Evolutionary conservation across 2,888 invertebrate species (phyloP).

Genomic region (Dryocosmus kuriphilus): DNA sequence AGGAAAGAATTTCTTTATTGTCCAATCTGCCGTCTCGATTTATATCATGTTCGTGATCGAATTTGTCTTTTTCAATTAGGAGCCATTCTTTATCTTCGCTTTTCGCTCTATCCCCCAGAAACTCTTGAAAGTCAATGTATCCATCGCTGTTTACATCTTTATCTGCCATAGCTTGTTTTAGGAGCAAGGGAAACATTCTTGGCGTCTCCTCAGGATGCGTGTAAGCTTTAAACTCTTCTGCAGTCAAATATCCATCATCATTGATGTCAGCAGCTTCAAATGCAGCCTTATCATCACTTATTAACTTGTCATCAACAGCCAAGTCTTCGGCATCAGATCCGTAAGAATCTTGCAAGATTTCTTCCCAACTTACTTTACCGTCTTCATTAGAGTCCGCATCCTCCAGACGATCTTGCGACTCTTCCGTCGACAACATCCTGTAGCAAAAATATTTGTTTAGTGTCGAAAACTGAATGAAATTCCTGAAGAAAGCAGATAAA

Average conservation of each 20-base stretch:
- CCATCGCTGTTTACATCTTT: conserved; percentile 93
- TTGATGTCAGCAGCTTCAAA: conserved; percentile 92
- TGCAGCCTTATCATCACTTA: conserved; percentile 90
- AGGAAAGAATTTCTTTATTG: conserved; percentile 88
- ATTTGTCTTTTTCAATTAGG: conserved; percentile 87
- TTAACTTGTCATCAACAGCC: conserved; percentile 79
- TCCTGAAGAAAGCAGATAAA: neutral
- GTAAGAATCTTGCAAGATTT: conserved; percentile 93
- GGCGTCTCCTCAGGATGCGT: conserved; percentile 96
- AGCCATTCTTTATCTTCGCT: conserved; percentile 86
- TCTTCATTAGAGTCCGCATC: conserved; percentile 92
- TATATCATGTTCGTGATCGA: conserved; percentile 91
- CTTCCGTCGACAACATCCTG: conserved; percentile 91
- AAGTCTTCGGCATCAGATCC: conserved; percentile 84
- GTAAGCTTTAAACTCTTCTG: conserved; percentile 91
- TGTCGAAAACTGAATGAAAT: conserved; percentile 53
- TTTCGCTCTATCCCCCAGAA: conserved; percentile 84
- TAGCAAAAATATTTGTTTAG: conserved; percentile 55
- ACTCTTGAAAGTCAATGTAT: conserved; percentile 91
- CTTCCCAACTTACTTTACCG: conserved; percentile 87
- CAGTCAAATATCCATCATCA: conserved; percentile 86
- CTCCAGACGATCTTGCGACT: conserved; percentile 89
- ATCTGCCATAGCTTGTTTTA: conserved; percentile 90
- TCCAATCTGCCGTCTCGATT: conserved; percentile 90
- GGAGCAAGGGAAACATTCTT: conserved; percentile 88